Conservation (phyloP, 1,140 invertebrate genomes). For the Augochlora pura region DNA sequence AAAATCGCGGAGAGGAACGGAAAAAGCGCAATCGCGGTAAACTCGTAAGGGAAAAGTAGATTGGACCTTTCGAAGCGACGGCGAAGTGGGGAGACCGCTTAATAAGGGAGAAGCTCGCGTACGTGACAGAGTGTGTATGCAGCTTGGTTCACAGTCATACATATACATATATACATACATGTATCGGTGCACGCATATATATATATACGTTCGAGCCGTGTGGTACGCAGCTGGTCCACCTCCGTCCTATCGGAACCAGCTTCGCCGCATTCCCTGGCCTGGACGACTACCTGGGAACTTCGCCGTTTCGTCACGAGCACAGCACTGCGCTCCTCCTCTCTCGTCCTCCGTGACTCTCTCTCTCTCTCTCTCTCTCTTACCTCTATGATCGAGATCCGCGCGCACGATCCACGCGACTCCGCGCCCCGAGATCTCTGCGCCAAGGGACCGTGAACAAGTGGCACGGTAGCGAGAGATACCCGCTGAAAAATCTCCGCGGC, state of each 20-base stretch:
- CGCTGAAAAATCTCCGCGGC: too few species aligned
- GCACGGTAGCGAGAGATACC: neutral
- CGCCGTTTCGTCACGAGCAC: constrained; percentile 34
- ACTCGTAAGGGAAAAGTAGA: too few species aligned
- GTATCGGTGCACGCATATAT: constrained; percentile 31
- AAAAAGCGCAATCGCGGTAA: too few species aligned
- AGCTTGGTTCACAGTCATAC: neutral
- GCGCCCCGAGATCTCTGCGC: too few species aligned
- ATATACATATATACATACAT: constrained; percentile 49
- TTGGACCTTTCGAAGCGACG: too few species aligned
- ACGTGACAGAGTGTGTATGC: constrained; percentile 14
- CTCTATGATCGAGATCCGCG: constrained; percentile 8
- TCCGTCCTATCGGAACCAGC: constrained; percentile 38
- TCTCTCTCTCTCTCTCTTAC: constrained; percentile 20
- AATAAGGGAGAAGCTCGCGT: constrained; percentile 53
- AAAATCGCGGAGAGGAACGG: too few species aligned
- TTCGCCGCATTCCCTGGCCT: constrained; percentile 48
- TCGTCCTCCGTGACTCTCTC: constrained; percentile 29
- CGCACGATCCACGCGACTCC: neutral
- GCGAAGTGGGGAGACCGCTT: constrained; percentile 9
- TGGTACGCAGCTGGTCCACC: constrained; percentile 32
- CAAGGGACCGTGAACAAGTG: too few species aligned
- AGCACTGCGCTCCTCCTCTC: neutral
- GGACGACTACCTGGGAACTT: constrained; percentile 41
- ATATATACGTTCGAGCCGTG: constrained; percentile 47